These are phyloP conservation scores for Casuarius casuarius DNA, from an alignment of 2,113 vertebrate genomes.

Conservation along the genomic window DNA sequence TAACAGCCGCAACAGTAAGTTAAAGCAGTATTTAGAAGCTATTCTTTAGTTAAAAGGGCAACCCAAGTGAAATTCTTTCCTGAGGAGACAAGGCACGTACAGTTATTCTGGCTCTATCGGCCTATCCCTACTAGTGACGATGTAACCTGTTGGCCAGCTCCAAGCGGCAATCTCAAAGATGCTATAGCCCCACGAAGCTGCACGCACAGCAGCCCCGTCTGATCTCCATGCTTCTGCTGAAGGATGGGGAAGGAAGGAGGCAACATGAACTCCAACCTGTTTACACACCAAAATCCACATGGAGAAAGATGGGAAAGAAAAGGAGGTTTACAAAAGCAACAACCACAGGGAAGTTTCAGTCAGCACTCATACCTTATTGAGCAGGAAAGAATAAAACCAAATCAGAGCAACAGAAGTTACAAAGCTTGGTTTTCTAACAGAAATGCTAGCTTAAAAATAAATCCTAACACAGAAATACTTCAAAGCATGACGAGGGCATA, in stretches of 20 bases:
- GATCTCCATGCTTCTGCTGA: not conserved
- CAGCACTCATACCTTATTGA: not conserved
- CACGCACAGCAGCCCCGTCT: not conserved
- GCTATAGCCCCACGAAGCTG: not conserved
- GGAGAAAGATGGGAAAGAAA: not conserved
- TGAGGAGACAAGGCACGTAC: not conserved
- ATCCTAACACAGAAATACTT: not conserved
- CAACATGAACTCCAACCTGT: not conserved
- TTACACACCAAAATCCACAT: not conserved
- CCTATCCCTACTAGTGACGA: not conserved
- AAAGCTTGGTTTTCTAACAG: not conserved
- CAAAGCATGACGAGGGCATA: not conserved
- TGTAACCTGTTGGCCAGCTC: not conserved
- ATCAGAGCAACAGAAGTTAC: not conserved
- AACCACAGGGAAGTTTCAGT: not conserved
- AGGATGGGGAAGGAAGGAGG: not conserved
- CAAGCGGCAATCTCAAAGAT: not conserved
- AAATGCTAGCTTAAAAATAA: not conserved
- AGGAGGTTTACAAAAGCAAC: not conserved
- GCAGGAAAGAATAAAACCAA: not conserved
- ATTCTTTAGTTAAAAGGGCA: not conserved
- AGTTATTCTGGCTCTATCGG: not conserved
- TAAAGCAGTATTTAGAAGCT: not conserved
- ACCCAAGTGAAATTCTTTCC: not conserved
- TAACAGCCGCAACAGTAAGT: not conserved